These are phyloP conservation scores for Habrosyne pyritoides DNA, from an alignment of 2,888 invertebrate species.

Conservation along the genomic window DNA sequence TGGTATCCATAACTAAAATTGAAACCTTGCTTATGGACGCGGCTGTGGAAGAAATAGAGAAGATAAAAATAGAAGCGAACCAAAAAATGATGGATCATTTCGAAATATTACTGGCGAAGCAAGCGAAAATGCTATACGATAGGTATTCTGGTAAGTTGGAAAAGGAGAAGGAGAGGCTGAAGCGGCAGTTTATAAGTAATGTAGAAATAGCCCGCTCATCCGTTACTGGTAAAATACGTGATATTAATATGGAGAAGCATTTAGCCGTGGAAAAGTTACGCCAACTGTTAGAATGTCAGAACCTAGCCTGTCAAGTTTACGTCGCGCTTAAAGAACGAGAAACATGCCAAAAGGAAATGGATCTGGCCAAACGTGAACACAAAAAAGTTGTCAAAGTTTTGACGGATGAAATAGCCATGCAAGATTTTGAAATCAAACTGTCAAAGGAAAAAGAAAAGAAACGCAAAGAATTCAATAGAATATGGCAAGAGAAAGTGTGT, in stretches of 20 bases:
- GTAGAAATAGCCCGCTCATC: constrained; percentile 41
- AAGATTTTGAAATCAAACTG: constrained; percentile 56
- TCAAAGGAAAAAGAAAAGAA: constrained; percentile 53
- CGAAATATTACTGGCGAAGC: constrained; percentile 47
- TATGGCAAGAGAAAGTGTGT: constrained; percentile 70
- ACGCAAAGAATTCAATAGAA: constrained; percentile 45
- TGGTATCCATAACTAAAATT: constrained; percentile 54
- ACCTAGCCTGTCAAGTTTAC: constrained; percentile 73
- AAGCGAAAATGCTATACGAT: constrained; percentile 60
- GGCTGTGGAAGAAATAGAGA: constrained; percentile 53
- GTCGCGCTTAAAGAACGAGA: constrained; percentile 72
- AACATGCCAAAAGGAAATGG: constrained; percentile 54
- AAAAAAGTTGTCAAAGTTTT: constrained; percentile 55
- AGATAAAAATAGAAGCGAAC: constrained; percentile 42
- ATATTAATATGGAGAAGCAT: constrained; percentile 68
- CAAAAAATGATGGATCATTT: constrained; percentile 55
- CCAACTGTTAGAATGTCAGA: constrained; percentile 61
- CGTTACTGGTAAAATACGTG: constrained; percentile 52
- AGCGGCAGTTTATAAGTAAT: constrained; percentile 50
- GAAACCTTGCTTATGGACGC: constrained; percentile 58
- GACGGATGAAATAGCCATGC: constrained; percentile 45
- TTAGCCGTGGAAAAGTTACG: constrained; percentile 62
- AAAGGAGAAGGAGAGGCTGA: constrained; percentile 50
- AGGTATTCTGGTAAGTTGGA: constrained; percentile 50
- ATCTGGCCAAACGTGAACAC: constrained; percentile 48